Conservation (phyloP, 2,888 invertebrate species). For the Nemotelus pantherinus region DNA sequence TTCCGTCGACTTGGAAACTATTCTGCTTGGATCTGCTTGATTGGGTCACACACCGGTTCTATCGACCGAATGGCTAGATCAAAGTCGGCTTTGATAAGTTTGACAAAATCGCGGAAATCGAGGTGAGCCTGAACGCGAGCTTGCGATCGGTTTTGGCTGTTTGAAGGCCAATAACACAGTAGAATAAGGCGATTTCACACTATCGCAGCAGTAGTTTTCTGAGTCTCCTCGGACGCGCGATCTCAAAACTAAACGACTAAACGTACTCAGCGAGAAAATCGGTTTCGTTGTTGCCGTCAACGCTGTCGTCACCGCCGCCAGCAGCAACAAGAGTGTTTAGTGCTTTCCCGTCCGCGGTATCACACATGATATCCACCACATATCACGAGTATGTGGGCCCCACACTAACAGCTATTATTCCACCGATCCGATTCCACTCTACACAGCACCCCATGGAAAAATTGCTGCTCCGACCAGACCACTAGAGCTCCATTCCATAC, state of each 20-base stretch:
- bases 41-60: not conserved
- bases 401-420: constrained; percentile 4
- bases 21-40: not conserved
- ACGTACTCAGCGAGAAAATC: constrained; percentile 12
- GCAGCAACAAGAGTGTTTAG: not conserved
- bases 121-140: no score
- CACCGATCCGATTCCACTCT: constrained; percentile 2
- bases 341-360: constrained; percentile 13
- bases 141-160: not conserved
- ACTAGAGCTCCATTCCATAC: not conserved
- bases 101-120: no score
- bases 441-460: constrained; percentile 3
- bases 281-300: constrained; percentile 7
- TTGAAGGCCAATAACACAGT: constrained; percentile 34
- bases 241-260: constrained; percentile 12
- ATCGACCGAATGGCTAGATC: no score
- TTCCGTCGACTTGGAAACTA: not conserved
- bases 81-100: no score
- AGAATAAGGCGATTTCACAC: not conserved
- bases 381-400: not conserved
- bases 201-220: not conserved
- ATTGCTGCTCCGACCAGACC: not conserved
- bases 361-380: constrained; percentile 3
- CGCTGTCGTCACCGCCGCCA: not conserved
- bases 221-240: not conserved